These are phyloP conservation scores for Gymnocephalus cernua DNA, from an alignment of 2,113 vertebrate genomes.

Conservation along the genomic window DNA sequence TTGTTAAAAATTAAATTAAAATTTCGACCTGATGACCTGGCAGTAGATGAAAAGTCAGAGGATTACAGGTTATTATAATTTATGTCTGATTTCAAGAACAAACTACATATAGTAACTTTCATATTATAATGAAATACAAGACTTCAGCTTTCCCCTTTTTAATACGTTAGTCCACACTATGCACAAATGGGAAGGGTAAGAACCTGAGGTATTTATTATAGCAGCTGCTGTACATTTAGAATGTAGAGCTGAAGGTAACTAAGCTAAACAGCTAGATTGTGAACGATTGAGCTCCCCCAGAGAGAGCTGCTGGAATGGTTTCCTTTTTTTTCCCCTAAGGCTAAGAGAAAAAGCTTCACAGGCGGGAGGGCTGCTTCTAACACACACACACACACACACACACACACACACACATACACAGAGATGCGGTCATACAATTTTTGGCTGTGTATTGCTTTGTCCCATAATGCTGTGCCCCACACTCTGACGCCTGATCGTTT, in stretches of 20 bases:
- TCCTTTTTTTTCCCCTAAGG: conserved; percentile 16
- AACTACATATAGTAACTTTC: background rate
- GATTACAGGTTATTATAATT: background rate
- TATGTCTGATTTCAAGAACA: background rate
- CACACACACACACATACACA: conserved; percentile 12
- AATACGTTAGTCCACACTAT: background rate
- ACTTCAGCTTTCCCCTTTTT: background rate
- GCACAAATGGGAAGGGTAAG: background rate
- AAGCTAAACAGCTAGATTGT: conserved; percentile 29
- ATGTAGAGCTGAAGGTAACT: conserved; percentile 18
- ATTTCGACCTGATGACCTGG: background rate
- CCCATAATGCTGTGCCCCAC: conserved; percentile 6
- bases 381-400: conserved; percentile 6
- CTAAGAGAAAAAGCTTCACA: conserved; percentile 38
- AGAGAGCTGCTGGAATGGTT: conserved; percentile 33
- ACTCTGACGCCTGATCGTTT: conserved; percentile 38
- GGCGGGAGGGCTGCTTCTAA: background rate
- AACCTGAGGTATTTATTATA: background rate
- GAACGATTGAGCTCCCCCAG: conserved; percentile 28
- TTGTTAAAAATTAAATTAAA: background rate
- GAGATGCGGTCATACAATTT: background rate
- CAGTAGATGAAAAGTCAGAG: background rate
- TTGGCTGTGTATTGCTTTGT: conserved; percentile 34
- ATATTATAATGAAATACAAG: background rate
- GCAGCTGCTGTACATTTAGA: background rate